phyloP scores from a whole-genome alignment of 2,888 invertebrate species.

The Metallyticus violacea region DNA sequence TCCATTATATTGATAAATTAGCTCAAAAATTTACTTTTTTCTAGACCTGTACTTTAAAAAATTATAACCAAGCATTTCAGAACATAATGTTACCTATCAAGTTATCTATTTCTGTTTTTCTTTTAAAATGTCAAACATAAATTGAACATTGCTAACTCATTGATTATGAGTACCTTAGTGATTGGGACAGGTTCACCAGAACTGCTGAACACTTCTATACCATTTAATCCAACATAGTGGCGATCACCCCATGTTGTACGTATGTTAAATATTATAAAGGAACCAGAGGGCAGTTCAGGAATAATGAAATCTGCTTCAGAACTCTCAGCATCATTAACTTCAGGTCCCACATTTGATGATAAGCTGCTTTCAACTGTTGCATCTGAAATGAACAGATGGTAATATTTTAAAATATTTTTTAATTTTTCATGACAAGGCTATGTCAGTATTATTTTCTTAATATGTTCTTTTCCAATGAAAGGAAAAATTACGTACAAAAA shows the following conservation, averaged over 20 bases:
- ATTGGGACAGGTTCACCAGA: constrained; percentile 58
- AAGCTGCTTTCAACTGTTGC: background rate
- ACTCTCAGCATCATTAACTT: background rate
- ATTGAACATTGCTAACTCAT: background rate
- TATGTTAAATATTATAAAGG: constrained; percentile 64
- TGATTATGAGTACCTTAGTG: constrained; percentile 53
- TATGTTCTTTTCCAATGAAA: background rate
- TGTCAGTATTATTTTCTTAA: background rate
- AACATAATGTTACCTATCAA: too few relatives aligned
- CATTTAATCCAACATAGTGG: constrained; percentile 74
- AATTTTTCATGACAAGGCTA: background rate
- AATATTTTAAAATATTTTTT: background rate
- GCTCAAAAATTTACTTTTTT: too few relatives aligned
- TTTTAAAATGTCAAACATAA: too few relatives aligned
- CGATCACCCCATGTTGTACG: constrained; percentile 76
- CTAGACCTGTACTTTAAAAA: too few relatives aligned
- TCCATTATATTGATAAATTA: too few relatives aligned
- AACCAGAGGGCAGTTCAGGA: constrained; percentile 72
- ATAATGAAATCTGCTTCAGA: constrained; percentile 61
- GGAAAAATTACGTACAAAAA: too few relatives aligned
- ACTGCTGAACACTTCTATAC: constrained; percentile 69
- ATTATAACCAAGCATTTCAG: too few relatives aligned
- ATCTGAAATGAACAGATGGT: background rate
- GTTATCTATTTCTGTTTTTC: background rate
- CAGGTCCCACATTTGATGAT: background rate